These are phyloP conservation scores for Orestias chungarensis DNA, from an alignment of 2,797 vertebrate genomes.

Conservation along the genomic window DNA sequence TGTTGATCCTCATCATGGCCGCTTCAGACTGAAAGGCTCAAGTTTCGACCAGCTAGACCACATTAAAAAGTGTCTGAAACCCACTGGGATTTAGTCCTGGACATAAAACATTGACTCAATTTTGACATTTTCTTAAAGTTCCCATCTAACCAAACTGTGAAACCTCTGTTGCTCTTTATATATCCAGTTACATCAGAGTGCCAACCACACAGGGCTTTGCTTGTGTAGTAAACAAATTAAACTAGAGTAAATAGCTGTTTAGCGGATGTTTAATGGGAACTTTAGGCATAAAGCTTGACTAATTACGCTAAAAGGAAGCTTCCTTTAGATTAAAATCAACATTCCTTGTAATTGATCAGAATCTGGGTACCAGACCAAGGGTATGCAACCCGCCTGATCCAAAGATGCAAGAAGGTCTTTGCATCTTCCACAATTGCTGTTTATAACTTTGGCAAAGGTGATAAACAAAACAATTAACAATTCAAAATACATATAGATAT, in stretches of 20 bases:
- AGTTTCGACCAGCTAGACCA: too few species aligned
- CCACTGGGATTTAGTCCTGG: too few species aligned
- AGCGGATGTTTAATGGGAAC: background rate
- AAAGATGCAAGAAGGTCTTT: too few species aligned
- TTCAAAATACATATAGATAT: too few species aligned
- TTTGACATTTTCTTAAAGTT: background rate
- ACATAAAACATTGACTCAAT: background rate
- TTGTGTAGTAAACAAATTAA: background rate
- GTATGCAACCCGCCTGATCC: too few species aligned
- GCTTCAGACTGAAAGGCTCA: too few species aligned
- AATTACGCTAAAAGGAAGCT: background rate
- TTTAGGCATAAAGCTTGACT: slow-evolving; percentile 7
- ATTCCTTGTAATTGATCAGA: background rate
- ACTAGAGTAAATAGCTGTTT: background rate
- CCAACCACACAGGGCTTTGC: background rate
- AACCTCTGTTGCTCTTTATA: background rate
- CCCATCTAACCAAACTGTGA: background rate
- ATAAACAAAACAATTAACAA: too few species aligned
- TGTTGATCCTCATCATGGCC: too few species aligned
- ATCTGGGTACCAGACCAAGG: slow-evolving; percentile 14
- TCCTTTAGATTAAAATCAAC: too few species aligned
- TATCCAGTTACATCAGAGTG: background rate
- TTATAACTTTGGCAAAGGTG: too few species aligned
- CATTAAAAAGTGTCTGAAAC: too few species aligned
- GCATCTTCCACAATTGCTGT: too few species aligned